Conservation (phyloP, 2,113 vertebrate species). For the Tetrax tetrax region DNA sequence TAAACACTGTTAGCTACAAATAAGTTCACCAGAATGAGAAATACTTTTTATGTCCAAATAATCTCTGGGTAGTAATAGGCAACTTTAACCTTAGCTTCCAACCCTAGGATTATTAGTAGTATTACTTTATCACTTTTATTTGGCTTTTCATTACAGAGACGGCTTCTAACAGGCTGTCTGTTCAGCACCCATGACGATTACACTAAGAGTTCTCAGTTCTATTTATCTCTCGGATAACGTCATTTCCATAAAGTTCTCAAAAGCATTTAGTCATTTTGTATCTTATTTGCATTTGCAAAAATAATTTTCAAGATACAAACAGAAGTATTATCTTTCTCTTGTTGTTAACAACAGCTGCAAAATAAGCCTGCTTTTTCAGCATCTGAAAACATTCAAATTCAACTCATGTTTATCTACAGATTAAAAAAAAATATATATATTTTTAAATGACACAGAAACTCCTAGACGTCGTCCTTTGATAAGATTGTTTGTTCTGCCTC, state of each 20-base stretch:
- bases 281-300: not conserved
- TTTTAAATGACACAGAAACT: not conserved
- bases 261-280: not conserved
- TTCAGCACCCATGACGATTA: not conserved
- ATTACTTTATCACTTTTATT: not conserved
- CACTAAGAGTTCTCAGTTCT: not conserved
- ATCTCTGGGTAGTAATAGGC: not conserved
- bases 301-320: not conserved
- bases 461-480: not conserved
- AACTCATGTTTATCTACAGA: not conserved
- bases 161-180: not conserved
- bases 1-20: not conserved
- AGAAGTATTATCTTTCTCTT: conserved; percentile 14
- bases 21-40: not conserved
- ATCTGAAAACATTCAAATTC: not conserved
- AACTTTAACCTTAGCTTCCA: not conserved
- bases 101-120: not conserved
- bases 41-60: not conserved
- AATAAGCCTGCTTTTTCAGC: not conserved
- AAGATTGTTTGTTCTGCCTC: not conserved
- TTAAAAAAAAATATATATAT: not conserved
- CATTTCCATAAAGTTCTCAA: not conserved
- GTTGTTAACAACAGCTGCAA: not conserved
- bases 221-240: not conserved
- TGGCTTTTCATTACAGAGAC: not conserved